These are phyloP conservation scores for Casuarius casuarius DNA, from an alignment of 2,113 vertebrate genomes.

Conservation along the genomic window DNA sequence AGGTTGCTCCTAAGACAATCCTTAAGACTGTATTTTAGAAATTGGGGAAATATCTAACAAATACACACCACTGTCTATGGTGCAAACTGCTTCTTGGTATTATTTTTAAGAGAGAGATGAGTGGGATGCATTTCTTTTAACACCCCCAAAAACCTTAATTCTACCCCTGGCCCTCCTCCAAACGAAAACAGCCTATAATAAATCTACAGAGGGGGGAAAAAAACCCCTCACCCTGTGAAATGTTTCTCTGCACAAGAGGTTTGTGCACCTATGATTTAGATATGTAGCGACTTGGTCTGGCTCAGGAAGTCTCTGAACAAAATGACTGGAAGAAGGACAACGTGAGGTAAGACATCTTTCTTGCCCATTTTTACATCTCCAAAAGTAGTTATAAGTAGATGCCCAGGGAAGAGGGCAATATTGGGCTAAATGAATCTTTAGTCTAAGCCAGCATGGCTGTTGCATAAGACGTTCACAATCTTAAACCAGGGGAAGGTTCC, in stretches of 20 bases:
- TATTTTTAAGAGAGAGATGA: background rate
- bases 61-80: background rate
- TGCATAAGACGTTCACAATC: background rate
- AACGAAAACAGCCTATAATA: background rate
- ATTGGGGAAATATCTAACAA: background rate
- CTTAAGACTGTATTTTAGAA: background rate
- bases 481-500: background rate
- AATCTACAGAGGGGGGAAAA: background rate
- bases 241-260: background rate
- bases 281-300: background rate
- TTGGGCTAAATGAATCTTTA: background rate
- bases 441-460: background rate
- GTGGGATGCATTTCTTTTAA: background rate
- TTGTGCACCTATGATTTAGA: background rate
- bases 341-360: background rate
- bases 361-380: background rate
- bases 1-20: constrained; percentile 3
- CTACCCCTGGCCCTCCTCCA: background rate
- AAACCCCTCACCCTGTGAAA: background rate
- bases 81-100: background rate
- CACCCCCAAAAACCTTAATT: background rate
- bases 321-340: background rate
- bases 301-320: background rate
- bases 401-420: background rate
- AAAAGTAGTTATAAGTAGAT: background rate